phyloP scores from a whole-genome alignment of 2,888 invertebrate species.

The Torymus texanus region DNA sequence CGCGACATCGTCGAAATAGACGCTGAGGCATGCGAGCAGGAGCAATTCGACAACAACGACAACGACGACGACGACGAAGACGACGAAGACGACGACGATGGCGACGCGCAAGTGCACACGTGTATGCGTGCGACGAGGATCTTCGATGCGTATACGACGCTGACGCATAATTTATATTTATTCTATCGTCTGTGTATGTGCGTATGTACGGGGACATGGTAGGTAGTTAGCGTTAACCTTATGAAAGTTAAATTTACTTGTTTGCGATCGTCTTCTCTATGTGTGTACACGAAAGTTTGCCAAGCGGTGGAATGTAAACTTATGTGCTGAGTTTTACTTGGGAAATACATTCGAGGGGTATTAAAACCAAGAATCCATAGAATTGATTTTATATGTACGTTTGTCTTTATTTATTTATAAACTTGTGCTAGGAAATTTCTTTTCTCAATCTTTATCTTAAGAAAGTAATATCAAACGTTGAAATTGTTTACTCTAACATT shows the following conservation, averaged over 20 bases:
- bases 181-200: constrained; percentile 14
- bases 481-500: no score
- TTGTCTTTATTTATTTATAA: no score
- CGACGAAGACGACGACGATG: no score
- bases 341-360: no score
- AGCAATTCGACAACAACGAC: constrained; percentile 57
- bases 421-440: no score
- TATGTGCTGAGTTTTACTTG: no score
- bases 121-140: neutral
- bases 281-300: neutral
- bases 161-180: constrained; percentile 38
- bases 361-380: no score
- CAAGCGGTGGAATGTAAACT: no score
- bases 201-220: neutral
- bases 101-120: neutral
- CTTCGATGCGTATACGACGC: neutral
- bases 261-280: neutral
- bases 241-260: constrained; percentile 25
- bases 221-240: constrained; percentile 15
- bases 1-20: constrained; percentile 65
- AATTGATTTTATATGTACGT: no score
- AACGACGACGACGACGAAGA: no score
- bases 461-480: no score
- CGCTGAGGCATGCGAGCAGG: constrained; percentile 65
- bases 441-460: no score